A percentile compares a stretch with the other conserved stretches of the same genome.
These are phyloP conservation scores for Drosophila subsilvestris DNA, from an alignment of 2,888 invertebrate species.

Conservation along the genomic window DNA sequence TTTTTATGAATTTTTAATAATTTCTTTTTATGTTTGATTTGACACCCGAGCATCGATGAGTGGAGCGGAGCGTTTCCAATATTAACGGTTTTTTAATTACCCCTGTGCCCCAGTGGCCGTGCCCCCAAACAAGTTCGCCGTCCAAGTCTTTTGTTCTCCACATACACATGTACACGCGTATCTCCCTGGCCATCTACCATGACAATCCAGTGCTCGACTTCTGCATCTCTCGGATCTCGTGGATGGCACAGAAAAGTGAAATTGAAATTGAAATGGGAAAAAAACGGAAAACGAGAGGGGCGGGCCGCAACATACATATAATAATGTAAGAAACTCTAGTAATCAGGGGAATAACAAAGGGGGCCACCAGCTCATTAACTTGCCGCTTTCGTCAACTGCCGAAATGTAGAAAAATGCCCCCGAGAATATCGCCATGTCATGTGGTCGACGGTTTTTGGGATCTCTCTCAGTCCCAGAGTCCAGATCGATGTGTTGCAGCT, in stretches of 20 bases:
- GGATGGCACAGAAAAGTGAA: slow-evolving; percentile 67
- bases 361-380: slow-evolving; percentile 74
- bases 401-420: slow-evolving; percentile 54
- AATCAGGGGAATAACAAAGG: slow-evolving; percentile 74
- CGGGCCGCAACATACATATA: slow-evolving; percentile 28
- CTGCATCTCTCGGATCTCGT: slow-evolving; percentile 48
- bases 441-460: slow-evolving; percentile 43
- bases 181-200: slow-evolving; percentile 46
- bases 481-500: slow-evolving; percentile 49
- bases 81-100: slow-evolving; percentile 80
- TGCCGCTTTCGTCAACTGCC: slow-evolving; percentile 77
- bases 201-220: slow-evolving; percentile 42
- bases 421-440: slow-evolving; percentile 71
- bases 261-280: slow-evolving; percentile 59
- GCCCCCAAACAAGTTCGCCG: slow-evolving; percentile 61
- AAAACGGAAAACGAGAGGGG: slow-evolving; percentile 18
- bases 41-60: slow-evolving; percentile 71
- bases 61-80: slow-evolving; percentile 58
- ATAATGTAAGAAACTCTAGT: slow-evolving; percentile 57
- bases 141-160: slow-evolving; percentile 63
- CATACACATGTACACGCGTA: background rate
- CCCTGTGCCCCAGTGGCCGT: slow-evolving; percentile 55
- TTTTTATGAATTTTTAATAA: slow-evolving; percentile 74
- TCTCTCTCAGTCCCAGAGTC: slow-evolving; percentile 4
- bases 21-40: slow-evolving; percentile 80